A percentile compares a stretch with the other conserved stretches of the same genome.
phyloP scores from a whole-genome alignment of 2,797 vertebrate species.

The Bradypodion pumilum region DNA sequence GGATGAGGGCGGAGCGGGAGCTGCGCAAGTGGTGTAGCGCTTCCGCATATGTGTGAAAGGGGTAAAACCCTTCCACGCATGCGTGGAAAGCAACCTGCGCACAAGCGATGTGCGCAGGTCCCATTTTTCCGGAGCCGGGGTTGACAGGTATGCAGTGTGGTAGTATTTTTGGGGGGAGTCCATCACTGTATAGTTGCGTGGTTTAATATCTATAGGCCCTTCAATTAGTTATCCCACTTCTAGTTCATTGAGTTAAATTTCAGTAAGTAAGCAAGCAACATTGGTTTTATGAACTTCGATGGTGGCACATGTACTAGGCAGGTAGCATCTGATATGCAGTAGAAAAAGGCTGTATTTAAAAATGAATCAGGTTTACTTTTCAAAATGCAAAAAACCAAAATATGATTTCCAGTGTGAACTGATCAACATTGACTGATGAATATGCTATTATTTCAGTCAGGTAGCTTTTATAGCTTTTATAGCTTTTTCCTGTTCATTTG shows the following conservation, averaged over 20 bases:
- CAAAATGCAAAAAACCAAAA: not conserved
- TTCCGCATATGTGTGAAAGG: too few species aligned
- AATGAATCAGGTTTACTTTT: constrained; percentile 37
- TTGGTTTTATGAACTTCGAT: not conserved
- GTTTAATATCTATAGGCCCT: not conserved
- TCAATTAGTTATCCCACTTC: not conserved
- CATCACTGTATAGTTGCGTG: not conserved
- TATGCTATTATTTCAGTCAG: constrained; percentile 12
- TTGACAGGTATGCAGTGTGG: too few species aligned
- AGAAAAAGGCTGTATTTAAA: not conserved
- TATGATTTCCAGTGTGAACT: not conserved
- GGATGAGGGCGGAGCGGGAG: too few species aligned
- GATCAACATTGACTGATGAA: constrained; percentile 22
- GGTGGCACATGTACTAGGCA: constrained; percentile 8
- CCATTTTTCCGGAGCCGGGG: too few species aligned
- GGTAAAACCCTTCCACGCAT: too few species aligned
- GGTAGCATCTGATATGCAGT: constrained; percentile 23
- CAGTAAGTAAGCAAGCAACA: not conserved
- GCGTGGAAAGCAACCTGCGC: too few species aligned
- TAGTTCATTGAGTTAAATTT: not conserved
- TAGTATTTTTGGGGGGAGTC: too few species aligned
- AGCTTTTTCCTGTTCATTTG: not conserved
- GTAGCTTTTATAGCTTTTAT: constrained; percentile 17
- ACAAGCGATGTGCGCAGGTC: too few species aligned
- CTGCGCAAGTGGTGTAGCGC: too few species aligned